Evolutionary conservation across 2,888 invertebrate species (phyloP).

Genomic region (Parasteatoda lunata): DNA sequence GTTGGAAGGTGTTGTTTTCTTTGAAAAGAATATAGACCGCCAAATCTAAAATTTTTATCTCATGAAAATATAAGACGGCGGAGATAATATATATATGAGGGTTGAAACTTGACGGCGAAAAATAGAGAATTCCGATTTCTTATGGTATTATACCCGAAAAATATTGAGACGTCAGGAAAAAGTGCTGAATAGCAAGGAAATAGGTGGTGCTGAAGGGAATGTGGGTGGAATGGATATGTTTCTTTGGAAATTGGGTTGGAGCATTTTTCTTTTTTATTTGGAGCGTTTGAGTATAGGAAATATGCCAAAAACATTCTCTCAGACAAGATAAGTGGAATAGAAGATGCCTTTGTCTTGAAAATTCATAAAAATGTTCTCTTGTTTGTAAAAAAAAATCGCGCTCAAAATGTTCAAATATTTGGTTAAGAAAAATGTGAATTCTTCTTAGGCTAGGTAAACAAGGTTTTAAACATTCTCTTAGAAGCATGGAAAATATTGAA

Average conservation of each 20-base stretch:
- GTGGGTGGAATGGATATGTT: not conserved
- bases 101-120: constrained; percentile 11
- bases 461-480: not conserved
- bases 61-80: constrained; percentile 7
- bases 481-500: too few relatives aligned
- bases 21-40: not conserved
- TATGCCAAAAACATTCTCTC: not conserved
- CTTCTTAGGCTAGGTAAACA: not conserved
- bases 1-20: not conserved
- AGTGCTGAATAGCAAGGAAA: constrained; percentile 7
- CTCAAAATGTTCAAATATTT: not conserved
- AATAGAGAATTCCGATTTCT: constrained; percentile 12
- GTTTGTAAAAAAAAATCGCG: not conserved
- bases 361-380: not conserved
- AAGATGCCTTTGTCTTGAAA: not conserved
- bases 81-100: constrained; percentile 18
- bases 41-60: not conserved
- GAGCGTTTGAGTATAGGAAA: not conserved
- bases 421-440: not conserved
- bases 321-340: not conserved
- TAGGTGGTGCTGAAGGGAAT: not conserved
- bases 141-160: constrained; percentile 5
- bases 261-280: not conserved
- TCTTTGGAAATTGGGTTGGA: constrained; percentile 5
- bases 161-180: constrained; percentile 10